Percentiles rank a stretch among this genome's conserved stretches.
These are phyloP conservation scores for Ploceus nigricollis DNA, from an alignment of 2,113 vertebrate species.

Conservation along the genomic window DNA sequence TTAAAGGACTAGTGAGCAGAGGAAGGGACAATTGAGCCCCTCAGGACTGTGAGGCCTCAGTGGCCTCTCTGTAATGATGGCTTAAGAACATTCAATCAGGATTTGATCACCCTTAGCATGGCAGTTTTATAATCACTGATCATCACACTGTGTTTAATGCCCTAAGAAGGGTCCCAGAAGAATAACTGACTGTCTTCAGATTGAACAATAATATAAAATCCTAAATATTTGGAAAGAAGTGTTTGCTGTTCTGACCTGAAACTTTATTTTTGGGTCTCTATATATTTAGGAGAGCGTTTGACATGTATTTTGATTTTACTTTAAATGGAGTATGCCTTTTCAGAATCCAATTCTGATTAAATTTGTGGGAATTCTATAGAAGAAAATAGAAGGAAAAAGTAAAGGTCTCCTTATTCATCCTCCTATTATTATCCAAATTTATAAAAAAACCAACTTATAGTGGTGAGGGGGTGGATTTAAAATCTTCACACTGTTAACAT, in stretches of 20 bases:
- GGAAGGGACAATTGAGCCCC: not conserved
- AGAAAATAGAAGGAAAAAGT: not conserved
- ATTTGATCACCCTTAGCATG: not conserved
- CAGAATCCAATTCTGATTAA: not conserved
- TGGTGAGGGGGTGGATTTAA: not conserved
- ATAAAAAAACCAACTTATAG: not conserved
- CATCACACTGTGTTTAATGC: no score
- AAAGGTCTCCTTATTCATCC: not conserved
- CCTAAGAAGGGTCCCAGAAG: not conserved
- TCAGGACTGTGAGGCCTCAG: not conserved
- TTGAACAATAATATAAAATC: not conserved
- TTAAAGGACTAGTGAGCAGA: not conserved
- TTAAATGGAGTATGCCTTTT: not conserved
- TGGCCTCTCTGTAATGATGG: not conserved
- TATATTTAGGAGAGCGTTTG: not conserved
- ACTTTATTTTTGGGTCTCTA: not conserved
- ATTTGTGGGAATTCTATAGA: not conserved
- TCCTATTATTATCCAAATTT: not conserved
- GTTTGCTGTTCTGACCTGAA: not conserved
- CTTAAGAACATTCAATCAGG: not conserved
- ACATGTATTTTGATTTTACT: not conserved
- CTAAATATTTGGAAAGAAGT: not conserved
- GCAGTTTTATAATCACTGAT: not conserved
- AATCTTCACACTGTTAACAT: not conserved
- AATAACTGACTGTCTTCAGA: not conserved